Evolutionary conservation across 2,113 vertebrate genomes (phyloP).

Genomic region (Gymnogyps californianus): DNA sequence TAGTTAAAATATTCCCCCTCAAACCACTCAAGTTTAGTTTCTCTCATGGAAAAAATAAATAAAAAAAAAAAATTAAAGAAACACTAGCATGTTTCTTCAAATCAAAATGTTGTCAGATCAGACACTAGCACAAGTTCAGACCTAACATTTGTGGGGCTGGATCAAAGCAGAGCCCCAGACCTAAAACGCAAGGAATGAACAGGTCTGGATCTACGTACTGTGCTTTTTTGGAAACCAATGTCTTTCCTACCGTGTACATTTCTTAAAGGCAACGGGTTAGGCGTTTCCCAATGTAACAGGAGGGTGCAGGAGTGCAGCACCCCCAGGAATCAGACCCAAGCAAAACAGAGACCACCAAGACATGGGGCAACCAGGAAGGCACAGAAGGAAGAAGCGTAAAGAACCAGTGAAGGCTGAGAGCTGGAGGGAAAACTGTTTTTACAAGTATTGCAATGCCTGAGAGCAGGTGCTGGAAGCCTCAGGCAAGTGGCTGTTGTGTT

Average conservation of each 20-base stretch:
- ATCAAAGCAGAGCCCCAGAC: slow-evolving; percentile 16
- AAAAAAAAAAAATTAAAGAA: neutral
- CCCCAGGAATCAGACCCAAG: neutral
- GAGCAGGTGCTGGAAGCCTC: neutral
- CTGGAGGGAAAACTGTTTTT: neutral
- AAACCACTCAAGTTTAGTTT: neutral
- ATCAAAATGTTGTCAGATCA: slow-evolving; percentile 25
- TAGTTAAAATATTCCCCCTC: neutral
- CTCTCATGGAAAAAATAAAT: neutral
- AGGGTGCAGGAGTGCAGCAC: neutral
- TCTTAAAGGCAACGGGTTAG: neutral
- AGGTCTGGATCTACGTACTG: neutral
- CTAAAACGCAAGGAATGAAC: neutral
- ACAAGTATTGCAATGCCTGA: neutral
- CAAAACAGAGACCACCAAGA: neutral
- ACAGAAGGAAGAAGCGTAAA: neutral
- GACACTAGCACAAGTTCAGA: slow-evolving; percentile 41
- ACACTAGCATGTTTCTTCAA: neutral
- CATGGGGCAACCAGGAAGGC: neutral
- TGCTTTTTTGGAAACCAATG: neutral
- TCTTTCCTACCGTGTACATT: neutral
- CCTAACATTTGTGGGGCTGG: neutral
- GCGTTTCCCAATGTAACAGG: neutral
- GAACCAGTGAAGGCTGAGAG: neutral
- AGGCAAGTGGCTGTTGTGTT: neutral